These are phyloP conservation scores for Apamea anceps DNA, from an alignment of 2,888 invertebrate species.

Conservation along the genomic window DNA sequence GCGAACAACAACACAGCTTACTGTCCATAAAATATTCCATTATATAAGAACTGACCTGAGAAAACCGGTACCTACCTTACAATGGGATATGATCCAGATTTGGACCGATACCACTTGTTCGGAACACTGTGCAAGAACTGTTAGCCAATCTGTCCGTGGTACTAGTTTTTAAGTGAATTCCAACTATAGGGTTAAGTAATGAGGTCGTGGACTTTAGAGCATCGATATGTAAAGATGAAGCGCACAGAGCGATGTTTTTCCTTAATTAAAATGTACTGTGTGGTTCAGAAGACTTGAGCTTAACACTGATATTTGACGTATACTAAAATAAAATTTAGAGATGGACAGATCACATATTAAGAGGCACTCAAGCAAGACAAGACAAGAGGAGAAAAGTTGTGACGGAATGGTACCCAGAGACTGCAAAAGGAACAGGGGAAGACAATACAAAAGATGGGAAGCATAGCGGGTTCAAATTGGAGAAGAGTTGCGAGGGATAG, in stretches of 20 bases:
- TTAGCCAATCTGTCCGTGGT: constrained; percentile 49
- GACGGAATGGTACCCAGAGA: background rate
- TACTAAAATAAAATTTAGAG: background rate
- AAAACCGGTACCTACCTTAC: constrained; percentile 55
- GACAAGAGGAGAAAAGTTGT: background rate
- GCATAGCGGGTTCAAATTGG: background rate
- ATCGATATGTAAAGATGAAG: constrained; percentile 13
- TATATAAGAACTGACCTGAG: constrained; percentile 45
- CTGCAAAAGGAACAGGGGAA: background rate
- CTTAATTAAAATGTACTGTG: background rate
- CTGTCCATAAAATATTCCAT: constrained; percentile 22
- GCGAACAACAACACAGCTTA: background rate
- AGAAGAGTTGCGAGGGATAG: background rate
- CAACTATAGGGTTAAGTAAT: constrained; percentile 27
- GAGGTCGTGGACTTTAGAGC: constrained; percentile 33
- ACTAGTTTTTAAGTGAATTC: constrained; percentile 40
- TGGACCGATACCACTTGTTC: constrained; percentile 45
- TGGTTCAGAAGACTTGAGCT: background rate
- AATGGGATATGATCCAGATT: constrained; percentile 63
- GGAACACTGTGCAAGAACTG: constrained; percentile 33
- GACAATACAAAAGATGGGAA: background rate
- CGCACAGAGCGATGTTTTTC: background rate
- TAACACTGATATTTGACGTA: background rate
- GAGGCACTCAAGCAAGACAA: background rate
- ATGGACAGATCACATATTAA: background rate